Evolutionary conservation across 2,797 vertebrate species (phyloP).

Genomic region (Ctenopoma multispine): DNA sequence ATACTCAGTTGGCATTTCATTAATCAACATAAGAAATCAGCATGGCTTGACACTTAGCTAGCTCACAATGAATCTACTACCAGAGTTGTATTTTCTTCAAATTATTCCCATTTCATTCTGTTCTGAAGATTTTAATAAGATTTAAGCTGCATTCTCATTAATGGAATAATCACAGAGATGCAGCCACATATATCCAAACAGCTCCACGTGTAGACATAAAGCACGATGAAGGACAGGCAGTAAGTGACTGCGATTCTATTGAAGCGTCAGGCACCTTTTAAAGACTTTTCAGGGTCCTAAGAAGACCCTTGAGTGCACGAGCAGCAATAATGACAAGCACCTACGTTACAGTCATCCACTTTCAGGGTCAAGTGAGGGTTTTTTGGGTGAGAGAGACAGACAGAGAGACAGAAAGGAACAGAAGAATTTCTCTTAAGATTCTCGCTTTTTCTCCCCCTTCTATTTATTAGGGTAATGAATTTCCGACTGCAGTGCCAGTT

Average conservation of each 20-base stretch:
- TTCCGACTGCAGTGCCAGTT: slow-evolving; percentile 82
- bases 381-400: slow-evolving; percentile 48
- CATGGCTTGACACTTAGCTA: slow-evolving; percentile 60
- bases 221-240: slow-evolving; percentile 50
- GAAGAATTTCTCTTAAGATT: slow-evolving; percentile 80
- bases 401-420: slow-evolving; percentile 10
- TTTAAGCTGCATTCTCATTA: slow-evolving; percentile 53
- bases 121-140: slow-evolving; percentile 58
- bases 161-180: slow-evolving; percentile 47
- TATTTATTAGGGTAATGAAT: slow-evolving; percentile 88
- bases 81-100: slow-evolving; percentile 49
- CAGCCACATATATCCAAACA: slow-evolving; percentile 46
- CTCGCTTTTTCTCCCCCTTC: slow-evolving; percentile 63
- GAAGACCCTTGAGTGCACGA: slow-evolving; percentile 55
- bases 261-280: slow-evolving; percentile 63
- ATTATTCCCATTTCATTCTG: slow-evolving; percentile 39
- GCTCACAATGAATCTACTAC: slow-evolving; percentile 31
- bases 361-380: slow-evolving; percentile 56
- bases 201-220: slow-evolving; percentile 41
- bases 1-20: slow-evolving; percentile 81
- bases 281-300: slow-evolving; percentile 54
- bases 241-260: slow-evolving; percentile 65
- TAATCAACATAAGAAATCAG: slow-evolving; percentile 82
- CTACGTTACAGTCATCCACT: slow-evolving; percentile 53
- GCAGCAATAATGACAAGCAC: slow-evolving; percentile 60